Evolutionary conservation across 2,113 vertebrate genomes (phyloP).

Genomic region (Psammodynastes pulverulentus): DNA sequence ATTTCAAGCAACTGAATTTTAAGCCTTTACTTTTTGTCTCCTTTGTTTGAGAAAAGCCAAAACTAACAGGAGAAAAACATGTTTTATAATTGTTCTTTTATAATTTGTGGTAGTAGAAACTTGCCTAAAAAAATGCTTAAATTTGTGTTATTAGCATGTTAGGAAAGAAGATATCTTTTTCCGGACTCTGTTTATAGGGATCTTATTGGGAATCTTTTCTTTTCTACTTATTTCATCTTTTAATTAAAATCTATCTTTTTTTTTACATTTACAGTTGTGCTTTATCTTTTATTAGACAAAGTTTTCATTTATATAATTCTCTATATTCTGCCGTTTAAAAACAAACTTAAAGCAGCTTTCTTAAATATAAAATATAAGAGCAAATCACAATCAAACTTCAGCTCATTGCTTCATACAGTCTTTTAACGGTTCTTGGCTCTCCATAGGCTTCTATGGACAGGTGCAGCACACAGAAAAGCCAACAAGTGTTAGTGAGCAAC

Average conservation of each 20-base stretch:
- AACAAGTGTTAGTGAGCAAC: background rate
- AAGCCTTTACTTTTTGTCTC: background rate
- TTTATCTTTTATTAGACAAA: background rate
- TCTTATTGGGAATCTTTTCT: too few species aligned
- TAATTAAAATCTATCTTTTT: background rate
- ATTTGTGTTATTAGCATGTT: background rate
- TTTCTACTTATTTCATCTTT: background rate
- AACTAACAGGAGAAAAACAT: background rate
- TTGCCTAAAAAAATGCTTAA: slow-evolving; percentile 9
- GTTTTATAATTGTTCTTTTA: slow-evolving; percentile 23
- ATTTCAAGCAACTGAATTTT: slow-evolving; percentile 15
- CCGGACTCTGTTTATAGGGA: background rate
- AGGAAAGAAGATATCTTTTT: background rate
- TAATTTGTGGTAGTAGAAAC: background rate
- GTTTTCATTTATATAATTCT: background rate
- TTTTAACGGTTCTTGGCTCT: background rate
- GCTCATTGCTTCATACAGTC: background rate
- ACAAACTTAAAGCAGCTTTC: background rate
- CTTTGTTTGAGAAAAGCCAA: slow-evolving; percentile 13
- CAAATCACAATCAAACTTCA: background rate
- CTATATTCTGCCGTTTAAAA: background rate
- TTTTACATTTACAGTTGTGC: background rate
- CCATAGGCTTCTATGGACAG: background rate
- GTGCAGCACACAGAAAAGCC: background rate
- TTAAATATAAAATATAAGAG: background rate